Percentiles rank a stretch among this genome's conserved stretches.
Evolutionary conservation across 2,888 invertebrate species (phyloP).

Genomic region (Andricus curvator): DNA sequence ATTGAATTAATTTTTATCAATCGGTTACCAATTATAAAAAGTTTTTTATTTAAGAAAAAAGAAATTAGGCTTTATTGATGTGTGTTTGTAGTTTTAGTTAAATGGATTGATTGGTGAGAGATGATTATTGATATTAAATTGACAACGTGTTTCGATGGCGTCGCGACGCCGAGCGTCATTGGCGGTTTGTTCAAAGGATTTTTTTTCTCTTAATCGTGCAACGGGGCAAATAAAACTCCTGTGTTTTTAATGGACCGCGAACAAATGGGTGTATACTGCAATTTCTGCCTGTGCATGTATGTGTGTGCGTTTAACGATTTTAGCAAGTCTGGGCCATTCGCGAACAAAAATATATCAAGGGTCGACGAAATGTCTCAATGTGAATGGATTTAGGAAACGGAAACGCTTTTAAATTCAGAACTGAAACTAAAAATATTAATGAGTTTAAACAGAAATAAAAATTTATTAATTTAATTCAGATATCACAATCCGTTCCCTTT

Average conservation of each 20-base stretch:
- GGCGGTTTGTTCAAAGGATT: not conserved
- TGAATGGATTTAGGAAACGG: slow-evolving; percentile 32
- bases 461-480: too few species aligned
- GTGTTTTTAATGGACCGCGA: slow-evolving; percentile 70
- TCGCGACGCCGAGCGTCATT: not conserved
- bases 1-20: too few species aligned
- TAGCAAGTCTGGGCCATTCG: slow-evolving; percentile 45
- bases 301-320: slow-evolving; percentile 38
- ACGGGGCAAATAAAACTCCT: slow-evolving; percentile 65
- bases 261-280: slow-evolving; percentile 60
- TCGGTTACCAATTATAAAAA: too few species aligned
- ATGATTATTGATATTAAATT: not conserved
- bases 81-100: not conserved
- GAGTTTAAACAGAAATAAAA: too few species aligned
- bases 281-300: not conserved
- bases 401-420: not conserved
- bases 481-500: too few species aligned
- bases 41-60: too few species aligned
- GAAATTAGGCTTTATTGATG: not conserved
- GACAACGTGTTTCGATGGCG: not conserved
- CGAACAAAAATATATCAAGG: slow-evolving; percentile 56
- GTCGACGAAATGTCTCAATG: slow-evolving; percentile 41
- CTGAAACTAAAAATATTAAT: not conserved
- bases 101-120: not conserved
- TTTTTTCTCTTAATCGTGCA: slow-evolving; percentile 22